phyloP scores from a whole-genome alignment of 2,113 vertebrate species.

The Pterophyllum scalare region DNA sequence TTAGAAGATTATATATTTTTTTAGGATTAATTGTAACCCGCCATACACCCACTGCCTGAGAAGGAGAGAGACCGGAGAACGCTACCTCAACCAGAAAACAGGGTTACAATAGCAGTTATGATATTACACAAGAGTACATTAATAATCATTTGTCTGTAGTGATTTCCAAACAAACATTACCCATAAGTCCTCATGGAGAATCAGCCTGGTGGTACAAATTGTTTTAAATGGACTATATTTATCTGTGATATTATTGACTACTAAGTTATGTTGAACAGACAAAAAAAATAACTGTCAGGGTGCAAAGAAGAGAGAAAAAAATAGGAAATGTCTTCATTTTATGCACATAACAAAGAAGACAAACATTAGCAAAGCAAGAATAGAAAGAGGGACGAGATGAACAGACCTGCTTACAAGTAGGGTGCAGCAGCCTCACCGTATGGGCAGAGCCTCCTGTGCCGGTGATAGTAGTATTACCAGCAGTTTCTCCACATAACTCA shows the following conservation, averaged over 20 bases:
- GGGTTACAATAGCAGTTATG: too few relatives aligned
- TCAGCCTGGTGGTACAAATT: not conserved
- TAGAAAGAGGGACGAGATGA: slow-evolving; percentile 69
- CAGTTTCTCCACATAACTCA: slow-evolving; percentile 43
- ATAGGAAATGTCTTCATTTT: not conserved
- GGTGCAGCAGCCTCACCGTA: slow-evolving; percentile 83
- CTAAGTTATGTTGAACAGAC: not conserved
- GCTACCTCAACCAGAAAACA: too few relatives aligned
- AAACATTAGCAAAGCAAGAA: slow-evolving; percentile 46
- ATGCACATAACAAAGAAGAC: slow-evolving; percentile 21
- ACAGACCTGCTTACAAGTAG: slow-evolving; percentile 85
- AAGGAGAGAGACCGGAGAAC: too few relatives aligned
- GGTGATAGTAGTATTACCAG: slow-evolving; percentile 78
- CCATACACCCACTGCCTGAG: too few relatives aligned
- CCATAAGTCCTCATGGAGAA: not conserved
- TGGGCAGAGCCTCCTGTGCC: slow-evolving; percentile 82
- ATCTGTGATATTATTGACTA: not conserved
- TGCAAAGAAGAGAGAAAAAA: slow-evolving; percentile 12
- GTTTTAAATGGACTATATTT: slow-evolving; percentile 8
- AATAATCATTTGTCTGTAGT: not conserved
- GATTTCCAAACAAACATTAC: not conserved
- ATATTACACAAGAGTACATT: not conserved
- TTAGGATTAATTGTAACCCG: too few relatives aligned
- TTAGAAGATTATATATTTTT: too few relatives aligned
- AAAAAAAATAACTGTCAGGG: slow-evolving; percentile 4